These are phyloP conservation scores for Bombus impatiens DNA, from an alignment of 1,140 invertebrate genomes.

Conservation along the genomic window DNA sequence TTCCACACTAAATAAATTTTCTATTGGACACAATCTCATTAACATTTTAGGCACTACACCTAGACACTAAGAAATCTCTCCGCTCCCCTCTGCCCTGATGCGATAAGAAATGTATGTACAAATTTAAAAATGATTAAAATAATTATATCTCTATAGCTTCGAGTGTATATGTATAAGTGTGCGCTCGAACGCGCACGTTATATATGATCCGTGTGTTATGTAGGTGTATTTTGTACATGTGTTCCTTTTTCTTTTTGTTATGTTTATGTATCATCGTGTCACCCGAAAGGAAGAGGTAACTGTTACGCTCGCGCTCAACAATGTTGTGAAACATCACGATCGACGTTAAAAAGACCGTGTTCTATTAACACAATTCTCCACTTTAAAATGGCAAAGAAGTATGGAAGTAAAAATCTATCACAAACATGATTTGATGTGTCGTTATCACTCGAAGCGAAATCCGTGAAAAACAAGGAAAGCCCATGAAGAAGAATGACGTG, in stretches of 20 bases:
- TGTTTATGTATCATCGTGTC: constrained; percentile 16
- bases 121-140: constrained; percentile 62
- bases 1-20: constrained; percentile 63
- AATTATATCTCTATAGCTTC: constrained; percentile 45
- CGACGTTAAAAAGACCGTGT: neutral
- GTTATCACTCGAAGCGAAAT: constrained; percentile 1
- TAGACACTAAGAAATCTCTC: constrained; percentile 72
- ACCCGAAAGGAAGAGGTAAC: constrained; percentile 41
- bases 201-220: neutral
- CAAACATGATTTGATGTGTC: neutral
- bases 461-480: neutral
- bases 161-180: neutral
- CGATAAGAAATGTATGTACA: constrained; percentile 72
- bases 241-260: neutral
- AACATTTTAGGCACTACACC: constrained; percentile 76
- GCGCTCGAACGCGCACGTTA: neutral
- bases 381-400: neutral
- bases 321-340: neutral
- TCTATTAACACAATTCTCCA: neutral
- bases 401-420: constrained; percentile 23
- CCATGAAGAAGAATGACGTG: neutral
- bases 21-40: constrained; percentile 66
- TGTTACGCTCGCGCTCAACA: constrained; percentile 44
- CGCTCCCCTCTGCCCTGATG: constrained; percentile 44
- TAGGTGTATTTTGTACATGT: constrained; percentile 1